Percentiles rank a stretch among this genome's conserved stretches.
Evolutionary conservation across 2,888 invertebrate species (phyloP).

Genomic region (Anthophora plumipes): DNA sequence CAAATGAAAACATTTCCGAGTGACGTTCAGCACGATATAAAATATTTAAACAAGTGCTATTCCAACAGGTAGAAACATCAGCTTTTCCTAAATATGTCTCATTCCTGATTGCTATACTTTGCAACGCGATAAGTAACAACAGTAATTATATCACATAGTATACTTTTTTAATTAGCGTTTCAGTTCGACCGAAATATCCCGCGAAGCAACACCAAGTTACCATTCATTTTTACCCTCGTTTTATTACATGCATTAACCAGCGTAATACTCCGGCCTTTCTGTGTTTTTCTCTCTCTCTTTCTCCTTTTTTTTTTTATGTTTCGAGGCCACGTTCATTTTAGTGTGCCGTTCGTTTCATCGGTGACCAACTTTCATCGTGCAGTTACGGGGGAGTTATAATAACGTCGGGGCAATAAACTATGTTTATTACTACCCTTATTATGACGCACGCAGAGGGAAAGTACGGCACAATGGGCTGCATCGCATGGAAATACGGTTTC

Average conservation of each 20-base stretch:
- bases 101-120: background rate
- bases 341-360: conserved; percentile 43
- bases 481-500: conserved; percentile 36
- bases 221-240: conserved; percentile 14
- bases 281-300: too few species aligned
- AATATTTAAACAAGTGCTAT: too few species aligned
- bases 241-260: conserved; percentile 5
- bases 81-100: background rate
- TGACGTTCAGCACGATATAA: too few species aligned
- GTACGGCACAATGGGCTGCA: conserved; percentile 19
- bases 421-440: conserved; percentile 56
- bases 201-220: background rate
- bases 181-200: background rate
- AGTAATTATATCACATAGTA: background rate
- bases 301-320: conserved; percentile 4
- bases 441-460: conserved; percentile 32
- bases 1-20: too few species aligned
- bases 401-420: conserved; percentile 55
- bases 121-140: background rate
- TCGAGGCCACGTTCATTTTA: conserved; percentile 22
- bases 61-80: too few species aligned
- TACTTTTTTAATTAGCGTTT: conserved; percentile 6
- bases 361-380: conserved; percentile 47
- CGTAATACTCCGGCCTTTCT: background rate
- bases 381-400: conserved; percentile 50